Evolutionary conservation across 2,797 vertebrate genomes (phyloP).

Genomic region (Sciurus carolinensis): DNA sequence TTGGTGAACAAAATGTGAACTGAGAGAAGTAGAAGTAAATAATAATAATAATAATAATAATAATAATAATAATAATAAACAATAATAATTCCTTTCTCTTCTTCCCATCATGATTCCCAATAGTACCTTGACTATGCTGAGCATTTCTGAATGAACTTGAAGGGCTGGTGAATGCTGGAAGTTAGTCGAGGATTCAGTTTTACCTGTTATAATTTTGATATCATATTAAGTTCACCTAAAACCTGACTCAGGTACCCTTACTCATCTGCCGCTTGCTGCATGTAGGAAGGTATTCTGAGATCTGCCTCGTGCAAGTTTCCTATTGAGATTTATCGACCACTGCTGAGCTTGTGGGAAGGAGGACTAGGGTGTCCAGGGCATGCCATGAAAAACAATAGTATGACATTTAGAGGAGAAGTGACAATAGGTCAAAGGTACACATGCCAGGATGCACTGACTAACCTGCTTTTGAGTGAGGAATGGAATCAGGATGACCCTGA

Average conservation of each 20-base stretch:
- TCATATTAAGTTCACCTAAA: not conserved
- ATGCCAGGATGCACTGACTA: not conserved
- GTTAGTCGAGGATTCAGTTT: constrained; percentile 19
- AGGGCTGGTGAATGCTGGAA: not conserved
- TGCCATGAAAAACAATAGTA: not conserved
- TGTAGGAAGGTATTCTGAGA: not conserved
- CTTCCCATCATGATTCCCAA: not conserved
- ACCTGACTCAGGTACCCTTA: not conserved
- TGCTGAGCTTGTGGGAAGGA: not conserved
- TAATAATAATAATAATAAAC: not conserved
- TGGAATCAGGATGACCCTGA: not conserved
- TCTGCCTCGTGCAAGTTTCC: not conserved
- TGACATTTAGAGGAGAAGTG: constrained; percentile 18
- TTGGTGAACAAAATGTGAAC: constrained; percentile 52
- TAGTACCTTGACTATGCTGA: not conserved
- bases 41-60: not conserved
- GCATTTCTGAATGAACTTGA: not conserved
- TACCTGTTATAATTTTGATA: constrained; percentile 23
- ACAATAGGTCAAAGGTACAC: not conserved
- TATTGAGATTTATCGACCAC: not conserved
- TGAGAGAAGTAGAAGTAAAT: not conserved
- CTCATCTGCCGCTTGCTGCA: not conserved
- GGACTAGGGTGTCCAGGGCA: not conserved
- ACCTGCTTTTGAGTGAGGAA: not conserved
- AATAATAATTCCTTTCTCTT: not conserved